These are phyloP conservation scores for Alsophila aescularia DNA, from an alignment of 2,888 invertebrate genomes.

Conservation along the genomic window DNA sequence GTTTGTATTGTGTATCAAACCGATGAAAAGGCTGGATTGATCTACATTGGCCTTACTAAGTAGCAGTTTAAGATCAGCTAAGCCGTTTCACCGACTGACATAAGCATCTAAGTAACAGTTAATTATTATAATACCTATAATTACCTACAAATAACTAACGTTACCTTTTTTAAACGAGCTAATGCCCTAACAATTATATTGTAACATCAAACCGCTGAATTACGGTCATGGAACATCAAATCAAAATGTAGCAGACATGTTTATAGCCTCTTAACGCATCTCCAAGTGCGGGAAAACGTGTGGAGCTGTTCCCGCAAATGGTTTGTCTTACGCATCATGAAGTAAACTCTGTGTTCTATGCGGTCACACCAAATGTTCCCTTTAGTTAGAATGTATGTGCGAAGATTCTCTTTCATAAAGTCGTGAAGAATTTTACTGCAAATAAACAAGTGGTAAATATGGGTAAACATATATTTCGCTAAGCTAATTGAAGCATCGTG, in stretches of 20 bases:
- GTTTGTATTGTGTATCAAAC: too few relatives aligned
- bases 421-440: neutral
- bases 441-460: neutral
- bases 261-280: constrained; percentile 60
- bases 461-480: too few relatives aligned
- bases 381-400: neutral
- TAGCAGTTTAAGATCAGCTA: too few relatives aligned
- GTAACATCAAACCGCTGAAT: constrained; percentile 9
- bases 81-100: too few relatives aligned
- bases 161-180: neutral
- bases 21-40: too few relatives aligned
- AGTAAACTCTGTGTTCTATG: constrained; percentile 41
- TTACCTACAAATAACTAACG: neutral
- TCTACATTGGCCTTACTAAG: too few relatives aligned
- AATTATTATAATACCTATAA: too few relatives aligned
- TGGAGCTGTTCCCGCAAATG: constrained; percentile 37
- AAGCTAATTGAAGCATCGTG: too few relatives aligned
- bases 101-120: too few relatives aligned
- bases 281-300: constrained; percentile 42
- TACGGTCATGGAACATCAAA: constrained; percentile 26
- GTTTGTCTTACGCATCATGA: constrained; percentile 49
- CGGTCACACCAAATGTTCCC: constrained; percentile 17
- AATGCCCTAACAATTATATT: constrained; percentile 14
- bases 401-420: neutral
- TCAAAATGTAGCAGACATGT: constrained; percentile 43